Percentiles rank a stretch among this genome's conserved stretches.
Conservation (phyloP, 92 coral and sea anemone species). For the Epizoanthus stellaris region DNA sequence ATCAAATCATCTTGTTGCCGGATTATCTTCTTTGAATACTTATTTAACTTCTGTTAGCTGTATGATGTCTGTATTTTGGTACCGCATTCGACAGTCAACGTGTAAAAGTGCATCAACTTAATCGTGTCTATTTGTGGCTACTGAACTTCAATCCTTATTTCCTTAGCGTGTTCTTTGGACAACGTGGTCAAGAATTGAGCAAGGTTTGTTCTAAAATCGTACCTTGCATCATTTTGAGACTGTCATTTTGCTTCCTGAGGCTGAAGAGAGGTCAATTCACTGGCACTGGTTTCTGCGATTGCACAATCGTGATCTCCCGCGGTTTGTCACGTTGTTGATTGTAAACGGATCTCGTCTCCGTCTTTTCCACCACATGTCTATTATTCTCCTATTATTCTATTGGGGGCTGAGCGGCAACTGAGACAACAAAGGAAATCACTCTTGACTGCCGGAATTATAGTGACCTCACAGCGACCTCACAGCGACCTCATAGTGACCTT, state of each 20-base stretch:
- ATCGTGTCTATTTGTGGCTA: neutral
- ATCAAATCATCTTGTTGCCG: neutral
- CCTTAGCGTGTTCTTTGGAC: neutral
- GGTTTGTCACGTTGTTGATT: slow-evolving; percentile 17
- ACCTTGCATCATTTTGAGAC: neutral
- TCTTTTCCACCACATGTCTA: neutral
- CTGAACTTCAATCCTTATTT: neutral
- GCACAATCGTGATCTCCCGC: neutral
- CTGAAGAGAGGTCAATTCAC: neutral
- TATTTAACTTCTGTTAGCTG: neutral
- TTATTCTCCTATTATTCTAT: neutral
- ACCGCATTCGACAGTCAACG: neutral
- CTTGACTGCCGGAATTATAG: neutral
- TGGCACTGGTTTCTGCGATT: no score
- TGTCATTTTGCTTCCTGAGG: neutral
- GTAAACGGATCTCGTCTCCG: slow-evolving; percentile 5
- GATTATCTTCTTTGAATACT: neutral
- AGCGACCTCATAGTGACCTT: slow-evolving; percentile 3
- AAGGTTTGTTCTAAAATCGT: neutral
- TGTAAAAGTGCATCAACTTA: neutral
- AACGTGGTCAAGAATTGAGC: neutral
- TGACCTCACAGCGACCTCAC: slow-evolving; percentile 3
- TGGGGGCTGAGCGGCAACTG: slow-evolving; percentile 4
- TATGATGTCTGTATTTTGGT: neutral
- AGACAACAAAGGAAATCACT: neutral